Evolutionary conservation across 2,797 vertebrate species (phyloP).

Genomic region (Calcarius lapponicus): DNA sequence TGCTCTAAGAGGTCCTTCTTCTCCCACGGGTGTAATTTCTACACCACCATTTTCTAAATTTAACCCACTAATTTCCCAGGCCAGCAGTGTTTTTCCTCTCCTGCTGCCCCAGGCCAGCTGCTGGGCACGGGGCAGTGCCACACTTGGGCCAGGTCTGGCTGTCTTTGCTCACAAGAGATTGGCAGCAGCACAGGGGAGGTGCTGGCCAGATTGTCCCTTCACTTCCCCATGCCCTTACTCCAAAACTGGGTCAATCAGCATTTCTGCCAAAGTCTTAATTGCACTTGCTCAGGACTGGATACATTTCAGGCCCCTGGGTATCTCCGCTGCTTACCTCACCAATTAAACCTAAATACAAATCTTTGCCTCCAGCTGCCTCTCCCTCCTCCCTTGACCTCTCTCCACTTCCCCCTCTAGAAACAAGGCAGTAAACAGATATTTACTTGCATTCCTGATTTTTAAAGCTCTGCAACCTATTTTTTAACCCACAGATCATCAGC

Average conservation of each 20-base stretch:
- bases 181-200: neutral
- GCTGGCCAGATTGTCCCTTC: neutral
- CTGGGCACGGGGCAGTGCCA: slow-evolving; percentile 66
- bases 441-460: neutral
- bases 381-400: neutral
- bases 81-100: neutral
- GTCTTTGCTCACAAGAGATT: neutral
- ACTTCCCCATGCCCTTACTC: neutral
- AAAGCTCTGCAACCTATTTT: neutral
- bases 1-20: neutral
- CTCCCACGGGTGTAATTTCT: neutral
- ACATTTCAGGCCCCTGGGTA: neutral
- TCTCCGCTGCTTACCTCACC: neutral
- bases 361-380: neutral
- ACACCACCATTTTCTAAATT: slow-evolving; percentile 27
- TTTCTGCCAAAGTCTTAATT: slow-evolving; percentile 36
- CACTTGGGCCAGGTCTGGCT: neutral
- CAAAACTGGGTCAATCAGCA: slow-evolving; percentile 20
- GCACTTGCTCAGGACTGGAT: neutral
- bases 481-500: neutral
- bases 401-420: neutral
- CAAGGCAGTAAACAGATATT: neutral
- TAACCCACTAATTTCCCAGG: slow-evolving; percentile 55
- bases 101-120: slow-evolving; percentile 46
- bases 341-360: neutral